Evolutionary conservation across 2,888 invertebrate species (phyloP).

Genomic region (Conomelus anceps): DNA sequence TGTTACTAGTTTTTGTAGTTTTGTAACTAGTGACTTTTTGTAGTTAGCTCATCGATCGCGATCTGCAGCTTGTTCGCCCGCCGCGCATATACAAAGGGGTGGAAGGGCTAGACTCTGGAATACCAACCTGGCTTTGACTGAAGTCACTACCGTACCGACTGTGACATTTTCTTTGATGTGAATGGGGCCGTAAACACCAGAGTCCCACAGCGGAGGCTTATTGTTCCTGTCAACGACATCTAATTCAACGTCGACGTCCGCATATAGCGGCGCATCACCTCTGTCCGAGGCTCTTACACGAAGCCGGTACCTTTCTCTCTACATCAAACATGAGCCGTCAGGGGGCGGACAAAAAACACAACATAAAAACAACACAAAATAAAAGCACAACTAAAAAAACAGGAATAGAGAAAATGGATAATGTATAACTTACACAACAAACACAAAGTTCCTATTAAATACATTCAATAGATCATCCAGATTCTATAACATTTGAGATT

Average conservation of each 20-base stretch:
- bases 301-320: conserved; percentile 95
- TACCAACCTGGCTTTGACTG: conserved; percentile 85
- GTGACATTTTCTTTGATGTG: conserved; percentile 98
- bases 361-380: conserved; percentile 43
- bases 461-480: not conserved
- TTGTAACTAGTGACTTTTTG: too few relatives aligned
- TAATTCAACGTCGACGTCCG: conserved; percentile 95
- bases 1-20: too few relatives aligned
- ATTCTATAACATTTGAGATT: not conserved
- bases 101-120: conserved; percentile 28
- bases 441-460: conserved; percentile 45
- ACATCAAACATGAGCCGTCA: conserved; percentile 39
- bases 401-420: conserved; percentile 24
- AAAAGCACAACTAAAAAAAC: conserved; percentile 33
- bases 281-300: conserved; percentile 94
- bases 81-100: not conserved
- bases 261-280: conserved; percentile 84
- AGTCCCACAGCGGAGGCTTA: conserved; percentile 96
- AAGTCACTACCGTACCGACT: conserved; percentile 97
- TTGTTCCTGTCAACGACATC: conserved; percentile 98
- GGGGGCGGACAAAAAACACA: conserved; percentile 30
- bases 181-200: conserved; percentile 92
- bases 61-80: conserved; percentile 17
- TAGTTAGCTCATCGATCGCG: not conserved
- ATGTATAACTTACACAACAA: conserved; percentile 35